phyloP scores from a whole-genome alignment of 2,888 invertebrate species.

The Lamellibrachia columna region DNA sequence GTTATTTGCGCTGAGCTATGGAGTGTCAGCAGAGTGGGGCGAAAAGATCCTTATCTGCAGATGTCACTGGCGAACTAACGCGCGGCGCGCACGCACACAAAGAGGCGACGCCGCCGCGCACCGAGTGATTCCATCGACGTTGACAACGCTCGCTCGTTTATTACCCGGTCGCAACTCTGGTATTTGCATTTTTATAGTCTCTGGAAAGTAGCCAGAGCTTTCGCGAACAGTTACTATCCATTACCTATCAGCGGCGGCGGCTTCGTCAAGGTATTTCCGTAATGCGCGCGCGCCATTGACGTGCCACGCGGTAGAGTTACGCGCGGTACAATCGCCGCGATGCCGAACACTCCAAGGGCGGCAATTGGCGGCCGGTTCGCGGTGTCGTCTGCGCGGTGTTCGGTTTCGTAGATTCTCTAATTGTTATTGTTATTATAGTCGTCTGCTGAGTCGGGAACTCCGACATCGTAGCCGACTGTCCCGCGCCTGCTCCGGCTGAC shows the following conservation, averaged over 20 bases:
- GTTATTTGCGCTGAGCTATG: constrained; percentile 16
- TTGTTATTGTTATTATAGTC: neutral
- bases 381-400: neutral
- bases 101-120: neutral
- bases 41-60: constrained; percentile 5
- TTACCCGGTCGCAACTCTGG: neutral
- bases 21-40: neutral
- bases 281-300: neutral
- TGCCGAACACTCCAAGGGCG: too few species aligned
- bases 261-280: neutral
- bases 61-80: constrained; percentile 3
- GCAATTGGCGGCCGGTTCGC: neutral
- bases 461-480: neutral
- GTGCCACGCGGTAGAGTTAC: neutral
- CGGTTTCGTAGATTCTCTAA: neutral
- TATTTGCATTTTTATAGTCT: constrained; percentile 16
- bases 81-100: neutral
- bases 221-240: neutral
- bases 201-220: neutral
- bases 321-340: neutral
- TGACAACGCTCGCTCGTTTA: neutral
- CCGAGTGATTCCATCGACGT: neutral
- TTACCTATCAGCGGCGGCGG: neutral
- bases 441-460: neutral
- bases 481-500: neutral